These are phyloP conservation scores for Uria aalge DNA, from an alignment of 2,113 vertebrate species.

Conservation along the genomic window DNA sequence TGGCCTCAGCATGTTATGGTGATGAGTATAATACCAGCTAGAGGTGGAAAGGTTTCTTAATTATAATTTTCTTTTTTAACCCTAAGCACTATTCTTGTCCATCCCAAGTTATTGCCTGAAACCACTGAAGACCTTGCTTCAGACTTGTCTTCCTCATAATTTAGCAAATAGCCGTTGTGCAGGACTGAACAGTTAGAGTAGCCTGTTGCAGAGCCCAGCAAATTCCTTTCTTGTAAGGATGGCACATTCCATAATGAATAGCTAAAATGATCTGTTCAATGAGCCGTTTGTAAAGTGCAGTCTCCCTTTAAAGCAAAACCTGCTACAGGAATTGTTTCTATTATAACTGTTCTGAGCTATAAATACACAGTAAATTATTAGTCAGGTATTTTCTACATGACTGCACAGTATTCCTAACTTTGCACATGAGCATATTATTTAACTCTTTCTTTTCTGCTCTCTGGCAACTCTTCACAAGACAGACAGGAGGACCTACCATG, in stretches of 20 bases:
- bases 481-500: background rate
- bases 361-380: constrained; percentile 31
- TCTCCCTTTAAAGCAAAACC: background rate
- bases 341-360: constrained; percentile 7
- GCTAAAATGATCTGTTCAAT: constrained; percentile 8
- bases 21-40: background rate
- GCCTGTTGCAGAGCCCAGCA: background rate
- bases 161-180: background rate
- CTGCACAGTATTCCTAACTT: background rate
- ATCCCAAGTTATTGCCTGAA: background rate
- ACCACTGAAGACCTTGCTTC: background rate
- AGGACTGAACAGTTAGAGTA: background rate
- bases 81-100: background rate
- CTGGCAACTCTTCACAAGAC: background rate
- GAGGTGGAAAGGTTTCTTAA: background rate
- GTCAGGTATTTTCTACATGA: constrained; percentile 3
- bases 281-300: background rate
- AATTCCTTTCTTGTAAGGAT: constrained; percentile 10
- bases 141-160: background rate
- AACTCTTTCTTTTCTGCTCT: background rate
- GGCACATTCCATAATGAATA: constrained; percentile 3
- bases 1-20: background rate
- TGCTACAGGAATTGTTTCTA: background rate
- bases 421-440: background rate
- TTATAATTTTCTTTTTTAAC: background rate